phyloP scores from a whole-genome alignment of 2,113 vertebrate genomes.

The Hippocampus comes region DNA sequence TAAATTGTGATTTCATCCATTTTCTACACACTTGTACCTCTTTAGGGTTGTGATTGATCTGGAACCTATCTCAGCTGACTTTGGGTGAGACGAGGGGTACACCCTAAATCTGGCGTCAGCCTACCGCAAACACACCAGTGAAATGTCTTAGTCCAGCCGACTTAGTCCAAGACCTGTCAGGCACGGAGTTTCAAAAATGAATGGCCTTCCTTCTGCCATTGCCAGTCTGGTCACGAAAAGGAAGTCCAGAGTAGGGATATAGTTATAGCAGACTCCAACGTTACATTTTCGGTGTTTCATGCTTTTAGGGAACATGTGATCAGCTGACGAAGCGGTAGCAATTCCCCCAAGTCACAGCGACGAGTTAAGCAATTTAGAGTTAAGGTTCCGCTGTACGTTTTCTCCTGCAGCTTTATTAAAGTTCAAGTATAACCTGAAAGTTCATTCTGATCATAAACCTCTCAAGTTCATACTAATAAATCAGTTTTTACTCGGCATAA shows the following conservation, averaged over 20 bases:
- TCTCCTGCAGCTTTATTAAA: background rate
- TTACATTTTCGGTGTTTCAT: background rate
- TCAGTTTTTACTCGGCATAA: background rate
- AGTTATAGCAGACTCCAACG: background rate
- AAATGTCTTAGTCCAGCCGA: too few relatives aligned
- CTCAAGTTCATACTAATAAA: background rate
- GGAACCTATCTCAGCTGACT: too few relatives aligned
- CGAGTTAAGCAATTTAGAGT: background rate
- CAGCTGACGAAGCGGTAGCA: background rate
- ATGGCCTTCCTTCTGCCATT: background rate
- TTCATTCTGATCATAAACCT: background rate
- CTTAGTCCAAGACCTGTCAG: background rate
- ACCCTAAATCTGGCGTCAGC: too few relatives aligned
- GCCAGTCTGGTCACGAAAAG: background rate
- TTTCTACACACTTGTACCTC: too few relatives aligned
- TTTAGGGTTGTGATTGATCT: too few relatives aligned
- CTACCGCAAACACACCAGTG: too few relatives aligned
- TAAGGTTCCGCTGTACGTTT: background rate
- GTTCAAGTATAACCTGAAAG: background rate
- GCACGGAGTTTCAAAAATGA: background rate
- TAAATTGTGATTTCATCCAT: too few relatives aligned
- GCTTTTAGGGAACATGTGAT: background rate
- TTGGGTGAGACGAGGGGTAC: too few relatives aligned
- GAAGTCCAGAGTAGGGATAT: background rate
- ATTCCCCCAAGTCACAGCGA: background rate